Evolutionary conservation across 2,113 vertebrate species (phyloP).

Genomic region (Otocyon megalotis): DNA sequence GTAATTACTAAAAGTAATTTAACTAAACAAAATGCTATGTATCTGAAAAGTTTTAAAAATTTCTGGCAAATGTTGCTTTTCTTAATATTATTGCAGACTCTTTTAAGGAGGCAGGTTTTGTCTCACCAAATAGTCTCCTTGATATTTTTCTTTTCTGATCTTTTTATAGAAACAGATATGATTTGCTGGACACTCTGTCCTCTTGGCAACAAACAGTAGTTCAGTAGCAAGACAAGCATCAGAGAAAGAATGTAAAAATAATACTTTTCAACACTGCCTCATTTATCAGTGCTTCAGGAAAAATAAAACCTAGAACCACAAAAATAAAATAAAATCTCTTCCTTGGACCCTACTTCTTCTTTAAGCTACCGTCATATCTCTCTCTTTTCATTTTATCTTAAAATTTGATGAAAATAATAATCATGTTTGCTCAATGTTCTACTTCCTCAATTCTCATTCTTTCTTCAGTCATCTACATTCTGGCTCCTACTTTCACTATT

Average conservation of each 20-base stretch:
- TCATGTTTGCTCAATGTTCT: neutral
- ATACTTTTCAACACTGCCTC: slow-evolving; percentile 63
- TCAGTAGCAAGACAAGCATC: slow-evolving; percentile 78
- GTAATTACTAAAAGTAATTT: slow-evolving; percentile 46
- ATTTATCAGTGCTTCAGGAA: slow-evolving; percentile 60
- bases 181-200: slow-evolving; percentile 73
- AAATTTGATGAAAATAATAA: slow-evolving; percentile 54
- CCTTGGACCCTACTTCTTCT: neutral
- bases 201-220: slow-evolving; percentile 74
- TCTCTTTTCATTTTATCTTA: slow-evolving; percentile 39
- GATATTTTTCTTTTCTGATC: slow-evolving; percentile 77
- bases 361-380: neutral
- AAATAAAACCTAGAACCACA: slow-evolving; percentile 57
- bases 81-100: slow-evolving; percentile 16
- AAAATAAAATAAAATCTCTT: slow-evolving; percentile 46
- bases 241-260: slow-evolving; percentile 78
- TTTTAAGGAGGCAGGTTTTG: slow-evolving; percentile 64
- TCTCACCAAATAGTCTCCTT: slow-evolving; percentile 58
- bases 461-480: neutral
- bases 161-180: slow-evolving; percentile 80
- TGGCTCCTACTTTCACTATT: neutral
- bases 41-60: slow-evolving; percentile 55
- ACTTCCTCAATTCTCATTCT: neutral
- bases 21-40: slow-evolving; percentile 50
- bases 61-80: slow-evolving; percentile 42